phyloP scores from a whole-genome alignment of 1,140 invertebrate genomes.

The Radopholus similis region DNA sequence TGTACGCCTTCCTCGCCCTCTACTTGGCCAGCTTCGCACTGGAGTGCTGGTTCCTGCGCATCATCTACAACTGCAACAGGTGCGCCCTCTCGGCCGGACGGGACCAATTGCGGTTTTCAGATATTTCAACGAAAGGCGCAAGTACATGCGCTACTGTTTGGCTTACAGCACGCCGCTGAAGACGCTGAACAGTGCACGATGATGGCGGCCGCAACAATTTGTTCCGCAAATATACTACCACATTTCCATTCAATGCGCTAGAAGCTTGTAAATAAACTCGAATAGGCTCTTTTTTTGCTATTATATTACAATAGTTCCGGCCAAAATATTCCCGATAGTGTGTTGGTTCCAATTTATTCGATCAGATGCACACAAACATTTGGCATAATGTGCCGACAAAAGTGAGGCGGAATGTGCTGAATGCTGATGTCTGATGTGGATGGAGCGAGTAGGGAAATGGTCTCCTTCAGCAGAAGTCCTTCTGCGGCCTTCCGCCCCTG shows the following conservation, averaged over 20 bases:
- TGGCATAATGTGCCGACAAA: too few species aligned
- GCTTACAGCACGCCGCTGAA: constrained; percentile 41
- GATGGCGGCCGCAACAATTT: constrained; percentile 19
- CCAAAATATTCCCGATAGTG: too few species aligned
- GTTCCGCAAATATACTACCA: neutral
- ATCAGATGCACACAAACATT: too few species aligned
- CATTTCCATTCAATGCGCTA: neutral
- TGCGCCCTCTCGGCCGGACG: neutral
- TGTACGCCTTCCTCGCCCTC: constrained; percentile 45
- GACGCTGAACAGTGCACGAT: constrained; percentile 37
- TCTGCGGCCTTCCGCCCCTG: too few species aligned
- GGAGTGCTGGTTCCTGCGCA: constrained; percentile 48
- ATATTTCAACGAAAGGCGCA: constrained; percentile 36
- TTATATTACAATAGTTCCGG: too few species aligned
- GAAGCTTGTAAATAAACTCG: neutral
- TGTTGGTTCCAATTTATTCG: too few species aligned
- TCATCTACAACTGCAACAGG: constrained; percentile 50
- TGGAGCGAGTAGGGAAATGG: too few species aligned
- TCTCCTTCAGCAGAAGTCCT: too few species aligned
- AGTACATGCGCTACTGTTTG: constrained; percentile 43
- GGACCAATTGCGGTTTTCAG: neutral
- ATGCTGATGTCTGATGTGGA: too few species aligned
- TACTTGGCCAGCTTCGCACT: constrained; percentile 34
- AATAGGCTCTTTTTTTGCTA: neutral
- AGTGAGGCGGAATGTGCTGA: too few species aligned